Evolutionary conservation across 2,113 vertebrate genomes (phyloP), one percentile per base, ranked within the genome.

Genomic region (Grus americana): DNA sequence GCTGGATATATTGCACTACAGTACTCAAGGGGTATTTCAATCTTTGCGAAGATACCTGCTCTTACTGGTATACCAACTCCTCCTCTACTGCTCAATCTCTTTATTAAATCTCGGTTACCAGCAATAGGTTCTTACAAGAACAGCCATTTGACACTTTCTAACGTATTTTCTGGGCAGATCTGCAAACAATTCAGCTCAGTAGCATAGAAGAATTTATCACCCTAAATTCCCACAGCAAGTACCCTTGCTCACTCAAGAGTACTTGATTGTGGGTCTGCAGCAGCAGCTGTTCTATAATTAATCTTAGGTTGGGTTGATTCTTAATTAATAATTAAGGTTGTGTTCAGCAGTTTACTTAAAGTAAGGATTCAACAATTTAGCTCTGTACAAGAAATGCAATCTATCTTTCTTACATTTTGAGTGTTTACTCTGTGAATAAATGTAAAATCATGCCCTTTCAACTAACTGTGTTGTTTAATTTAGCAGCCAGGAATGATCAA

Each of bases 301-400:
- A 88, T 84, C 62, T 63, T n/a, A 86, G 30, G 16, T 86, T 96
- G 68, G 88, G 26, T 27, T 78, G 86, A 89, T 85, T 93, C 47
- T 52, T 92, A 94, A 86, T 89, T 94, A 95, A 93, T 91, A 91
- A 93, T 91, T 93, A 96, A 92, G 32, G 40, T 72, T 81, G 26
- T 81, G 42, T 78, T 96, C 82, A 63, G 36, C 47, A 81, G 61
- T 86, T 87, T 89, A 94, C 62, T 94, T 85, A 75, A 65, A 88
- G 65, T 15, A 38, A 61, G 19, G n/a, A 65, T 67, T 93, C 50
- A 93, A 57, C 15, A 3, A 58, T 61, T 87, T 75, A 54, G 4
- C 42, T 95, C 87, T 61, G 20, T 72, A 85, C 40, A 92, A 74
- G 44, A 20, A 87, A 62, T 76, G 27, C 7, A 59, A 59, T 47